Conservation (phyloP, 2,113 vertebrate genomes). For the Sitta europaea region DNA sequence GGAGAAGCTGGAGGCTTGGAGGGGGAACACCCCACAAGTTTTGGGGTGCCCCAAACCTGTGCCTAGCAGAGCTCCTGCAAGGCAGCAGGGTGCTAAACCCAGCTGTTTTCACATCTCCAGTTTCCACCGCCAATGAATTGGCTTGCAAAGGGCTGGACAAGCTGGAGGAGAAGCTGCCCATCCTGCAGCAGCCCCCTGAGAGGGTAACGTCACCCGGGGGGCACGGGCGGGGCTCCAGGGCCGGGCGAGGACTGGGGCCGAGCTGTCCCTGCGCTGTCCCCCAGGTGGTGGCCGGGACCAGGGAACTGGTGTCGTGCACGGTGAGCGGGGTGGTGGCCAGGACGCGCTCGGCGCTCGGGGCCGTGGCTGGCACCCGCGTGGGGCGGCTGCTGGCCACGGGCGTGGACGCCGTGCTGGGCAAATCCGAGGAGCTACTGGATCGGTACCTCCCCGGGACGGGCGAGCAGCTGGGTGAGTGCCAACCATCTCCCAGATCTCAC, state of each 20-base stretch:
- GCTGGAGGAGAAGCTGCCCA: slow-evolving; percentile 81
- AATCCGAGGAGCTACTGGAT: slow-evolving; percentile 81
- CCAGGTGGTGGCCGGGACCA: slow-evolving; percentile 82
- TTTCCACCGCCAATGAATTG: slow-evolving; percentile 64
- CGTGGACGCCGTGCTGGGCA: slow-evolving; percentile 74
- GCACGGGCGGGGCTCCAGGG: accelerated
- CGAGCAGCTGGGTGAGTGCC: slow-evolving; percentile 77
- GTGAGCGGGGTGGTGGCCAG: slow-evolving; percentile 70
- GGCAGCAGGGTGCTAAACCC: background rate
- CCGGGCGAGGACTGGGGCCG: accelerated
- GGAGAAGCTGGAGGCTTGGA: background rate
- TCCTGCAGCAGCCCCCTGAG: slow-evolving; percentile 85
- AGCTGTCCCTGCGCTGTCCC: background rate
- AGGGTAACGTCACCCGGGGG: slow-evolving; percentile 65
- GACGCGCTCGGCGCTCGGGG: slow-evolving; percentile 74
- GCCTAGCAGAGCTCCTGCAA: background rate
- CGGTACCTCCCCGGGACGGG: slow-evolving; percentile 77
- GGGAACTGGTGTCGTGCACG: slow-evolving; percentile 75
- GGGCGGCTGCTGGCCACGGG: slow-evolving; percentile 84
- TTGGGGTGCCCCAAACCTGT: background rate
- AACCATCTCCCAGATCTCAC: accelerated
- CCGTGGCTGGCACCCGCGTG: slow-evolving; percentile 63
- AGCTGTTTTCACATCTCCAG: accelerated
- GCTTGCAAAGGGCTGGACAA: slow-evolving; percentile 82
- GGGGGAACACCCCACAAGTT: background rate